phyloP scores from a whole-genome alignment of 2,113 vertebrate genomes.

The Bufo bufo region DNA sequence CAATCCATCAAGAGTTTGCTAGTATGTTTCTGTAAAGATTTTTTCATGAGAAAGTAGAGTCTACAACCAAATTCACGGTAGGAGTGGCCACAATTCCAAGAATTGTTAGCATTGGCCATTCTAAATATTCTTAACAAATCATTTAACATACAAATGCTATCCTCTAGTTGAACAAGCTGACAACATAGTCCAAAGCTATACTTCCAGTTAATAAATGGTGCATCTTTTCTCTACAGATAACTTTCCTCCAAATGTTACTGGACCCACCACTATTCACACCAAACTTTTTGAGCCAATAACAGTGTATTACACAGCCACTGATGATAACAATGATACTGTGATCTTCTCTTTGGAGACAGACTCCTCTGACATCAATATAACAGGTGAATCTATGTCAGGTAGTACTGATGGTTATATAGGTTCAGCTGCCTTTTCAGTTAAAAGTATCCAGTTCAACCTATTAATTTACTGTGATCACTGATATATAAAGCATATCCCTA shows the following conservation, averaged over 20 bases:
- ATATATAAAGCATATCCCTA: background rate
- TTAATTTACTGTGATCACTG: background rate
- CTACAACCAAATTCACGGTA: too few relatives aligned
- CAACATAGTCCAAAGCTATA: background rate
- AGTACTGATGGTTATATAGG: background rate
- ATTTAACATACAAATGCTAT: background rate
- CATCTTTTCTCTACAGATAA: slow-evolving; percentile 48
- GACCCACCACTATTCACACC: slow-evolving; percentile 35
- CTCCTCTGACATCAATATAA: slow-evolving; percentile 57
- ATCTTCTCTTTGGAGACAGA: slow-evolving; percentile 53
- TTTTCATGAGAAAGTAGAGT: too few relatives aligned
- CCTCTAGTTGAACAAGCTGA: background rate
- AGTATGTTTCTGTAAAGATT: too few relatives aligned
- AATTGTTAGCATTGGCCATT: background rate
- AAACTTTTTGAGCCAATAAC: slow-evolving; percentile 18
- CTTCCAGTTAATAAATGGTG: background rate
- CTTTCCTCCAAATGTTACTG: slow-evolving; percentile 59
- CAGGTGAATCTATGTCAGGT: slow-evolving; percentile 36
- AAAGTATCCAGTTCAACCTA: background rate
- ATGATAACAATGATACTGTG: slow-evolving; percentile 52
- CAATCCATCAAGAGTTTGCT: too few relatives aligned
- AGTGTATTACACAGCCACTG: slow-evolving; percentile 37
- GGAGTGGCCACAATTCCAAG: background rate
- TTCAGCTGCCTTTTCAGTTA: too few relatives aligned
- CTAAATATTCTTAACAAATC: background rate